Percentiles rank a stretch among this genome's conserved stretches.
phyloP scores from a whole-genome alignment of 2,797 vertebrate species.

The Neosilurus mollespiculum region DNA sequence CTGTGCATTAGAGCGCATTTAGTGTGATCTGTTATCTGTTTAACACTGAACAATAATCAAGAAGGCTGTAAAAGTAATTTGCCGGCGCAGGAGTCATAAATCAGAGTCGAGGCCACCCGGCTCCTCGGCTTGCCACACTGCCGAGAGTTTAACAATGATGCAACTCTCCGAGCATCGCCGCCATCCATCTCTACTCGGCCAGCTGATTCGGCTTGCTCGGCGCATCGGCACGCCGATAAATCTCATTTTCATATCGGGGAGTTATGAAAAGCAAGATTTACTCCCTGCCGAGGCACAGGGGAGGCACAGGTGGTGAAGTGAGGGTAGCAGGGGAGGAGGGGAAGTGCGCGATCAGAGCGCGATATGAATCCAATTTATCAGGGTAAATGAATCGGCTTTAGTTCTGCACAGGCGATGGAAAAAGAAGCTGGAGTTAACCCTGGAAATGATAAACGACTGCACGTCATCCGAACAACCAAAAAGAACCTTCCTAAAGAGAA shows the following conservation, averaged over 20 bases:
- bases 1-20: constrained; percentile 50
- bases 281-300: constrained; percentile 32
- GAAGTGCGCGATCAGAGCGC: constrained; percentile 39
- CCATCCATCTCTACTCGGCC: constrained; percentile 56
- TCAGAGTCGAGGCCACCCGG: constrained; percentile 44
- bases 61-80: constrained; percentile 62
- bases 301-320: constrained; percentile 48
- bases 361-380: constrained; percentile 57
- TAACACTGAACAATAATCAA: constrained; percentile 62
- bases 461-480: constrained; percentile 21
- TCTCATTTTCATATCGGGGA: constrained; percentile 58
- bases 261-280: constrained; percentile 52
- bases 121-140: constrained; percentile 35
- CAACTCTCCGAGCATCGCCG: constrained; percentile 43
- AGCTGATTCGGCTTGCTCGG: constrained; percentile 50
- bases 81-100: constrained; percentile 56
- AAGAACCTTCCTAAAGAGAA: constrained; percentile 29
- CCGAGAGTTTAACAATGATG: constrained; percentile 55
- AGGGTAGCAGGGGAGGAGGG: constrained; percentile 28
- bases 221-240: constrained; percentile 52
- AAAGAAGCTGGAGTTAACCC: constrained; percentile 34
- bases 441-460: constrained; percentile 48
- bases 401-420: constrained; percentile 28
- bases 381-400: constrained; percentile 52
- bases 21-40: constrained; percentile 60